A percentile compares a stretch with the other conserved stretches of the same genome.
phyloP scores from a whole-genome alignment of 2,797 vertebrate species.

The Staurois parvus region DNA sequence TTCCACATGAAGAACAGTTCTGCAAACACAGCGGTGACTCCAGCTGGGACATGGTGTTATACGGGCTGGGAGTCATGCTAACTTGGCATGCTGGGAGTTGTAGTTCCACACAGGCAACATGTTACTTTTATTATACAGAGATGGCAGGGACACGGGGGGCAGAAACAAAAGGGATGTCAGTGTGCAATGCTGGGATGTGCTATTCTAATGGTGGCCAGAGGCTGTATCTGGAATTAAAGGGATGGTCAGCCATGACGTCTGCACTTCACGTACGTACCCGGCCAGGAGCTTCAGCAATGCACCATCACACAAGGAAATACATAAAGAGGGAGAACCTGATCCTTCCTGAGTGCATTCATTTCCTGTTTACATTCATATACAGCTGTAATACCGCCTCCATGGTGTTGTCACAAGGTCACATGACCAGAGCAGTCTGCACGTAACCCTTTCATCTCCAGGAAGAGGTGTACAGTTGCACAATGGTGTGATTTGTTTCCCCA shows the following conservation, averaged over 20 bases:
- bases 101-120: not conserved
- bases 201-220: not conserved
- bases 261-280: too few relatives aligned
- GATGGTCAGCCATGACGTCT: not conserved
- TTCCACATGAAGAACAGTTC: too few relatives aligned
- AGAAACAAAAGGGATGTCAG: too few relatives aligned
- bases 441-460: not conserved
- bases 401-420: not conserved
- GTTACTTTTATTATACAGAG: too few relatives aligned
- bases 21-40: too few relatives aligned
- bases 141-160: too few relatives aligned
- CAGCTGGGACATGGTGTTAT: too few relatives aligned
- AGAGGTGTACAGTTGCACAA: not conserved
- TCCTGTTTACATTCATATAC: not conserved
- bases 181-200: too few relatives aligned
- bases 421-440: not conserved
- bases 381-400: too few relatives aligned
- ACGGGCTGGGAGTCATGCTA: not conserved
- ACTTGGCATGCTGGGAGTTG: not conserved
- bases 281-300: too few relatives aligned
- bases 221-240: not conserved
- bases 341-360: not conserved
- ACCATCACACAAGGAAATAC: too few relatives aligned
- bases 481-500: too few relatives aligned
- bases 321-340: not conserved